phyloP scores from a whole-genome alignment of 2,113 vertebrate genomes.

The Cardinalis cardinalis region DNA sequence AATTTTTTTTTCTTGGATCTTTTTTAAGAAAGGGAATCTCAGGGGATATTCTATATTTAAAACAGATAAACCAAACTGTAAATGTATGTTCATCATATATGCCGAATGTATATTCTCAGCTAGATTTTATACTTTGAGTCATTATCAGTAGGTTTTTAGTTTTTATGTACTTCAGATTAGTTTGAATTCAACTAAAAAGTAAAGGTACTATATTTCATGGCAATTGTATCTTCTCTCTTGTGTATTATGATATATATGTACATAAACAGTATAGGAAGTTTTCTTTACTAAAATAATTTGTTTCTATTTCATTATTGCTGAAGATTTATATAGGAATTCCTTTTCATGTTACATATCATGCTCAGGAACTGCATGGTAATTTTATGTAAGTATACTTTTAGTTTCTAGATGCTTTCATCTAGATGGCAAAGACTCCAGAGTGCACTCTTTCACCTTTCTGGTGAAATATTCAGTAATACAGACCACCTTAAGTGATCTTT shows the following conservation, averaged over 20 bases:
- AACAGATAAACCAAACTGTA: not conserved
- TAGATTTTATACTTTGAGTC: not conserved
- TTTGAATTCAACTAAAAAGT: not conserved
- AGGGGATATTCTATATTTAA: not conserved
- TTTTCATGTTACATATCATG: not conserved
- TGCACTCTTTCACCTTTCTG: not conserved
- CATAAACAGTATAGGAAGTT: not conserved
- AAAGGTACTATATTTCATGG: not conserved
- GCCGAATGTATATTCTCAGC: not conserved
- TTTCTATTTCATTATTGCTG: not conserved
- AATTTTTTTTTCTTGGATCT: not conserved
- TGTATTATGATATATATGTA: not conserved
- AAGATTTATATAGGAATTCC: not conserved
- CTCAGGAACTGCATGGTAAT: not conserved
- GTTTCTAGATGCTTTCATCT: not conserved
- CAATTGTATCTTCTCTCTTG: not conserved
- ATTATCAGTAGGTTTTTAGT: not conserved
- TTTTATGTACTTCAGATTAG: not conserved
- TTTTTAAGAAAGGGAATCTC: accelerated
- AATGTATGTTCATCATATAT: not conserved
- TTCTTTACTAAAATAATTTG: not conserved
- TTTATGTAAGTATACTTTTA: not conserved
- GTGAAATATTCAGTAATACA: not conserved
- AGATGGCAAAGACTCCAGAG: not conserved
- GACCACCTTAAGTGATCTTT: not conserved